Conservation (phyloP, 1,140 invertebrate genomes). For the Diabrotica undecimpunctata region DNA sequence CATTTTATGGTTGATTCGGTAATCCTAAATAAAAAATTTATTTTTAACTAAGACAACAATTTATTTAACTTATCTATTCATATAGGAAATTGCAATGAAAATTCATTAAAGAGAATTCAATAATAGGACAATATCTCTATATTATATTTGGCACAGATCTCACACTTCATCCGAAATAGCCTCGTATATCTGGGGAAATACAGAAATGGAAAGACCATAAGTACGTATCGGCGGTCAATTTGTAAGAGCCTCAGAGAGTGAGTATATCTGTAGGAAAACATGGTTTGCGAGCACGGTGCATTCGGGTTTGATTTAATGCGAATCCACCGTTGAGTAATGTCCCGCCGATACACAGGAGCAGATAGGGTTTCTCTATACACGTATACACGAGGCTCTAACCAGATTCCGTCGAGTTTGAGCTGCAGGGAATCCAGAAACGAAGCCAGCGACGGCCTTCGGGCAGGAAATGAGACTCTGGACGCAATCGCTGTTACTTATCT, state of each 20-base stretch:
- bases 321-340: slow-evolving; percentile 27
- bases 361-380: slow-evolving; percentile 21
- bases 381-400: slow-evolving; percentile 5
- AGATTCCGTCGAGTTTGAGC: slow-evolving; percentile 15
- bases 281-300: background rate
- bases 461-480: slow-evolving; percentile 38
- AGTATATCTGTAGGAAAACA: too few relatives aligned
- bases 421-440: slow-evolving; percentile 11
- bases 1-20: too few relatives aligned
- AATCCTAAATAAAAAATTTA: too few relatives aligned
- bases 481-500: slow-evolving; percentile 37
- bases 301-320: slow-evolving; percentile 23
- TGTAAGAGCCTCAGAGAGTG: background rate
- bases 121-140: too few relatives aligned
- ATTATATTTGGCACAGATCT: too few relatives aligned
- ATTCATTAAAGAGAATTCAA: too few relatives aligned
- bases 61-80: too few relatives aligned
- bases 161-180: too few relatives aligned
- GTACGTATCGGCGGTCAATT: background rate
- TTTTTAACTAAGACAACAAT: too few relatives aligned
- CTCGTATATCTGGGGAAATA: background rate
- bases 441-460: slow-evolving; percentile 20
- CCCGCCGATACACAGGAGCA: slow-evolving; percentile 23
- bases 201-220: background rate
- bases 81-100: too few relatives aligned